Base-by-base conservation (phyloP, 2,888 invertebrate species). In the Apotomis capreana region DNA sequence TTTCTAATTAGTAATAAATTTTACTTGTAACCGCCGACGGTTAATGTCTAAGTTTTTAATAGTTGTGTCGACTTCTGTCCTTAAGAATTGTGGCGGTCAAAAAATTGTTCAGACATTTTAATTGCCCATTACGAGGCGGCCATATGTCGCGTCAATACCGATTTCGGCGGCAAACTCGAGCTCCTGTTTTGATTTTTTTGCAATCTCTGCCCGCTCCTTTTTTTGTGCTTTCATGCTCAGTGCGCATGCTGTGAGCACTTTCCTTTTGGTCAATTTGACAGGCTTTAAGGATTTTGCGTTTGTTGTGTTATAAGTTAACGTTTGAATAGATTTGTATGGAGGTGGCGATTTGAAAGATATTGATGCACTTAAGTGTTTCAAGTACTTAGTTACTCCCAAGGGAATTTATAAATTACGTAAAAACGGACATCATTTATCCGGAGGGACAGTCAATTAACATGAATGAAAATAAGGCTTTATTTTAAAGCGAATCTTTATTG, bases 231-330 rank as follows among this genome's bases (percentile, higher is more conserved):
- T 49, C 49, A 49, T 49, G 49, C 49, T 49, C 55, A n/a, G 80
- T 82, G 76, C 75, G 60, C 76, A 79, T 80, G 84, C 65, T 84
- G 83, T 82, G 83, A 85, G 83, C 83, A 85, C 85, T 87, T 84
- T 85, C 83, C 79, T 87, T 68, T 80, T 81, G 85, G 84, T 84
- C 87, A 83, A 87, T 88, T 87, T 84, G 75, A 78, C 81, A 73
- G 76, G 76, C 78, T 82, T 78, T 77, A 78, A 81, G 80, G 80
- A 76, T 78, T 40, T 76, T 70, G 75, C 69, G 75, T 75, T 74
- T 76, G 79, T 81, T 82, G 77, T 75, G 78, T 63, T 68, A 57
- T 37, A 62, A 78, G 74, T 80, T 79, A 77, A 70, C 68, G 78
- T 76, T 78, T 71, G 65, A 79, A 79, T 78, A 71, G 61, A 70